Evolutionary conservation across 2,113 vertebrate species (phyloP), one percentile per base, ranked within the genome.

Genomic region (Nesogale talazaci): DNA sequence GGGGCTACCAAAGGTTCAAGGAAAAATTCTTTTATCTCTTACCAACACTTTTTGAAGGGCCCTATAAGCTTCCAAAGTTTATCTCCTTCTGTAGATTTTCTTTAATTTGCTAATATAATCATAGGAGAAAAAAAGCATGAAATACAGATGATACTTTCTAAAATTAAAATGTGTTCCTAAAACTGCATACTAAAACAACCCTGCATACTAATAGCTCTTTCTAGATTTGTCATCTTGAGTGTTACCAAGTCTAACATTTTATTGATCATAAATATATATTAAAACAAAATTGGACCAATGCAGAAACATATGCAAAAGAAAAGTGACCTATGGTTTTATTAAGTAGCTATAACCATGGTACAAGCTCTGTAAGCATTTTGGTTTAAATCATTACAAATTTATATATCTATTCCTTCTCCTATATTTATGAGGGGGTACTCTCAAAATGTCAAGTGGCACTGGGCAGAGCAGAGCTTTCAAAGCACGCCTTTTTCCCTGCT

Each of bases 281-380:
- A 16, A 69, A 25, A 69, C 4, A 69, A 69, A 69, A 69, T 69
- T 75, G 86, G 29, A 83, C 22, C 59, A 89, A 52, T 86, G 16
- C 31, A 83, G 36, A 91, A 83, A 91, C 16, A 81, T 36, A 17
- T 67, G 27, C 85, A 61, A 90, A 65, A 86, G 36, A 91, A 88
- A 83, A 27, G 40, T 67, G 20, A 56, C 27, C 31, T 84, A 17
- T 7, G 75, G 23, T 95, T 65, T 42, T 16, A 78, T 16, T 34
- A 83, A 36, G 85, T 88, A 81, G 52, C 36, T 42, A 46, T 40
- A 81, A 90, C 23, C 27, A 67, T 11, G 29, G 23, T n/a, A n/a
- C 36, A 75, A 40, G 9, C 59, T 88, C 31, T 86, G 23, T 63
- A 72, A 77, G 69, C 31, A 77, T 77, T 91, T 85, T 31, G 38